Evolutionary conservation across 2,797 vertebrate species (phyloP).

Genomic region (Trachurus trachurus): DNA sequence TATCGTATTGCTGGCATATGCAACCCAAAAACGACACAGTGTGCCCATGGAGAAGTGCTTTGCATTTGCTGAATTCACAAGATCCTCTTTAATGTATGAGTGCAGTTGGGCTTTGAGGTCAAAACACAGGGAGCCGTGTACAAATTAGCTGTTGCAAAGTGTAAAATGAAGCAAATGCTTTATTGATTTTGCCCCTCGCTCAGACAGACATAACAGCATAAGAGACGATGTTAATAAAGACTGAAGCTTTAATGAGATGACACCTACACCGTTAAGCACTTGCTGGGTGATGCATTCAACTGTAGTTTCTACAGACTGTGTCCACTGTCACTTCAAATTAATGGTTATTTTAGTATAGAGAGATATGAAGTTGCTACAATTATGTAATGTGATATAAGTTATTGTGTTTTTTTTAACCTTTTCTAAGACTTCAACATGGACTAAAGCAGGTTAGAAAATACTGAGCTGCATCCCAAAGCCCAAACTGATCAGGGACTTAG

Average conservation of each 20-base stretch:
- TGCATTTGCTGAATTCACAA: slow-evolving; percentile 30
- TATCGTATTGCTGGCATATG: slow-evolving; percentile 23
- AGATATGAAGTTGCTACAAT: slow-evolving; percentile 9
- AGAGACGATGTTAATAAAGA: slow-evolving; percentile 73
- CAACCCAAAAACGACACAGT: slow-evolving; percentile 31
- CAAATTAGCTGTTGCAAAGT: slow-evolving; percentile 54
- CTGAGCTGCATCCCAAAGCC: slow-evolving; percentile 74
- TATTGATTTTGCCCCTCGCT: slow-evolving; percentile 72
- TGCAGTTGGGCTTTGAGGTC: slow-evolving; percentile 54
- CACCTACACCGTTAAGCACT: slow-evolving; percentile 44
- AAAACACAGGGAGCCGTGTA: slow-evolving; percentile 43
- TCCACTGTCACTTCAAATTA: slow-evolving; percentile 36
- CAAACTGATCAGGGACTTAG: slow-evolving; percentile 80
- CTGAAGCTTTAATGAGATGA: slow-evolving; percentile 67
- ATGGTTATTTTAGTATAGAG: slow-evolving; percentile 22
- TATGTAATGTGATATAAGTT: slow-evolving; percentile 1
- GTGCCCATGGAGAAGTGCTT: slow-evolving; percentile 29
- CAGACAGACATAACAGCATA: slow-evolving; percentile 46
- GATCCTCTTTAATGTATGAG: slow-evolving; percentile 33
- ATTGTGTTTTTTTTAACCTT: slow-evolving; percentile 60
- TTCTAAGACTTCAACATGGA: slow-evolving; percentile 64
- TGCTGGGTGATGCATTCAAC: slow-evolving; percentile 42
- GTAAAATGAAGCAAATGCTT: slow-evolving; percentile 77
- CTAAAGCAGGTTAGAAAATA: slow-evolving; percentile 63
- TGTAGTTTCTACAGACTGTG: slow-evolving; percentile 13